Conservation (phyloP, 2,113 vertebrate species). For the Elgaria multicarinata region DNA sequence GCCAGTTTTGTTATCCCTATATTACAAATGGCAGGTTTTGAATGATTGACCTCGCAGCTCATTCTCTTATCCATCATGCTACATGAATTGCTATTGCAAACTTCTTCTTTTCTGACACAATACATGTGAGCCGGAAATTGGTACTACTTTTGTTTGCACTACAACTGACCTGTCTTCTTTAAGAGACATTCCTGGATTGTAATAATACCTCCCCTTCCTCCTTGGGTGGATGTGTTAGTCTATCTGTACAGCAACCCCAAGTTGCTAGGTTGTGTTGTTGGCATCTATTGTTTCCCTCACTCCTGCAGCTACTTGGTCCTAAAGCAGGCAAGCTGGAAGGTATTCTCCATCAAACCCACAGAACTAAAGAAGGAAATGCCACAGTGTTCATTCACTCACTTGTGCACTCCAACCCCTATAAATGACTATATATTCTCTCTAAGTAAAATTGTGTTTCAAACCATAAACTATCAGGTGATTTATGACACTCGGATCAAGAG, state of each 20-base stretch:
- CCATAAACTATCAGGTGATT: not conserved
- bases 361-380: not conserved
- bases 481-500: not conserved
- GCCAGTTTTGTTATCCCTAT: not conserved
- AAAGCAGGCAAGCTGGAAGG: not conserved
- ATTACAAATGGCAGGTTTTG: slow-evolving; percentile 7
- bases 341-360: not conserved
- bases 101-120: too few species aligned
- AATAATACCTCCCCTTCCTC: not conserved
- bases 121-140: too few species aligned
- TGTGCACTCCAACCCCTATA: not conserved
- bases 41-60: not conserved
- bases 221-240: not conserved
- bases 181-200: not conserved
- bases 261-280: not conserved
- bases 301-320: not conserved
- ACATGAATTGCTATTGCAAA: not conserved
- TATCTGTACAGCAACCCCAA: not conserved
- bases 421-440: not conserved
- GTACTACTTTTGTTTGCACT: not conserved
- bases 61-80: not conserved
- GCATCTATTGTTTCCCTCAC: not conserved
- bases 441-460: not conserved
- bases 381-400: not conserved
- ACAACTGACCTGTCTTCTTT: not conserved